A percentile compares a stretch with the other conserved stretches of the same genome.
phyloP scores from a whole-genome alignment of 1,140 invertebrate species.

The Brevipalpus yothersi region DNA sequence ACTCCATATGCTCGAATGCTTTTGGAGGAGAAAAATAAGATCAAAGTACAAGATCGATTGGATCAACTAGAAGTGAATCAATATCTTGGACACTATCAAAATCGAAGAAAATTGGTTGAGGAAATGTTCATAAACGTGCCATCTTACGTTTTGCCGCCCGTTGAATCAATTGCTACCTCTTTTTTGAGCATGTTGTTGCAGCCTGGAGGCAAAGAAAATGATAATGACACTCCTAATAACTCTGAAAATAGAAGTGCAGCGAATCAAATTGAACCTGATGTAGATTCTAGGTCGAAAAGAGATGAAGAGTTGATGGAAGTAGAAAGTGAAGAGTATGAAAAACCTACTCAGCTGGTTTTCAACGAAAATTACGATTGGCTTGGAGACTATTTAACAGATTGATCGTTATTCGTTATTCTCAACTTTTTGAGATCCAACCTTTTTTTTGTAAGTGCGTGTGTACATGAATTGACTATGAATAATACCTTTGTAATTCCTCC shows the following conservation, averaged over 20 bases:
- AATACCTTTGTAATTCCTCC: too few relatives aligned
- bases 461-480: too few relatives aligned
- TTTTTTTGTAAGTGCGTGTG: too few relatives aligned
- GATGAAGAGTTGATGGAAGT: not conserved
- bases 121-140: slow-evolving; percentile 9
- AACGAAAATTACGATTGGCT: not conserved
- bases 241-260: not conserved
- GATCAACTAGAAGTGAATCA: not conserved
- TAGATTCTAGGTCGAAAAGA: not conserved
- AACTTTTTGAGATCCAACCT: too few relatives aligned
- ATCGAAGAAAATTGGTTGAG: slow-evolving; percentile 2
- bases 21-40: not conserved
- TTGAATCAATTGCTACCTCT: not conserved
- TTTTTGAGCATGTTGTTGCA: slow-evolving; percentile 1
- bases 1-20: not conserved
- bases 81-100: not conserved
- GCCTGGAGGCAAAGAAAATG: not conserved
- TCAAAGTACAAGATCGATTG: not conserved
- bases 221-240: not conserved
- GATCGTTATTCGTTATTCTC: too few relatives aligned
- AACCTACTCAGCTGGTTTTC: not conserved
- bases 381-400: too few relatives aligned
- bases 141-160: slow-evolving; percentile 8
- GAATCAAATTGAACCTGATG: not conserved
- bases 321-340: not conserved